Percentiles rank a stretch among this genome's conserved stretches.
These are phyloP conservation scores for Trypoxylon attenuatum DNA, from an alignment of 2,888 invertebrate species.

Conservation along the genomic window DNA sequence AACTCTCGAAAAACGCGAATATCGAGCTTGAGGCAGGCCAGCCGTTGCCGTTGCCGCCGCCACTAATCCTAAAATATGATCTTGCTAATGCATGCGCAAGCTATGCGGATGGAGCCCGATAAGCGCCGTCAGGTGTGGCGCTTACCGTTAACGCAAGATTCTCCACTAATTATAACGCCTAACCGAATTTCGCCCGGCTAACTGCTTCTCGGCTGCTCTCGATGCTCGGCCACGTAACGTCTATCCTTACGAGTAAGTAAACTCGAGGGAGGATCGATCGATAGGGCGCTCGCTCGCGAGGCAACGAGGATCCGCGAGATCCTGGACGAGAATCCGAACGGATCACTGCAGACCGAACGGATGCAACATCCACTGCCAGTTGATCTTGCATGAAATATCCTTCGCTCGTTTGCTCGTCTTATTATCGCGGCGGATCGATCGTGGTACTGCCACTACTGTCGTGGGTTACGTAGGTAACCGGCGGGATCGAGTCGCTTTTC, in stretches of 20 bases:
- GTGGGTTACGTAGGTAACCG: too few species aligned
- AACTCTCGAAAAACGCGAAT: constrained; percentile 5
- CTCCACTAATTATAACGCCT: constrained; percentile 24
- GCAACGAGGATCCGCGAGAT: constrained; percentile 31
- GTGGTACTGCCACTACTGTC: constrained; percentile 45
- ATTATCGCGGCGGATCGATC: constrained; percentile 60
- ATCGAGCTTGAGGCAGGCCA: not conserved
- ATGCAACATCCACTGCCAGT: constrained; percentile 37
- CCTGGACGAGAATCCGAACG: constrained; percentile 17
- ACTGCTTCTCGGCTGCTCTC: constrained; percentile 21
- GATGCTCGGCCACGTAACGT: constrained; percentile 1
- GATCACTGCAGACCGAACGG: constrained; percentile 28
- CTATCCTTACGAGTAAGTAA: constrained; percentile 32
- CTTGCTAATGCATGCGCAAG: not conserved
- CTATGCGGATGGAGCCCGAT: not conserved
- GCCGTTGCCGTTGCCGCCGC: not conserved
- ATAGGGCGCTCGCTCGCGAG: constrained; percentile 20
- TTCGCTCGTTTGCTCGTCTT: constrained; percentile 60
- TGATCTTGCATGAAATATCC: constrained; percentile 58
- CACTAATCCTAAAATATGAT: not conserved
- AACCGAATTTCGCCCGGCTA: constrained; percentile 18
- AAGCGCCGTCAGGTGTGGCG: not conserved
- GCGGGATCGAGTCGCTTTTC: too few species aligned
- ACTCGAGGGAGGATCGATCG: constrained; percentile 36
- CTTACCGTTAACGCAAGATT: constrained; percentile 28